phyloP scores from a whole-genome alignment of 2,113 vertebrate species.

The Tetraodon nigroviridis region DNA sequence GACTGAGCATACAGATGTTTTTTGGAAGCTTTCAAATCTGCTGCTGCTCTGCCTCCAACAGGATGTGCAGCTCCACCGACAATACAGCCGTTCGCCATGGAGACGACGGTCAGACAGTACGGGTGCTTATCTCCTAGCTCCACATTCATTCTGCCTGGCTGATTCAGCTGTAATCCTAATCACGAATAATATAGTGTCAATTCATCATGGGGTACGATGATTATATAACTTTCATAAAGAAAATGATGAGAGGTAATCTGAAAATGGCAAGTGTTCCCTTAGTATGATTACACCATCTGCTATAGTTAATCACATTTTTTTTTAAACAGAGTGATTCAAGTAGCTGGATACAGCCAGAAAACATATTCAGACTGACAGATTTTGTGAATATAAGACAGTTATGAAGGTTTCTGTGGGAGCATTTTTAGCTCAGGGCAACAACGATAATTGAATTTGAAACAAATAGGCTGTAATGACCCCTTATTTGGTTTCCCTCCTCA shows the following conservation, averaged over 20 bases:
- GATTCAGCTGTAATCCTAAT: constrained; percentile 43
- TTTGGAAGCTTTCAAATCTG: constrained; percentile 5
- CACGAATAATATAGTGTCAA: constrained; percentile 28
- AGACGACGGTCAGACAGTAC: constrained; percentile 20
- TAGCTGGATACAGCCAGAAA: constrained; percentile 17
- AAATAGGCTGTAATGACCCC: constrained; percentile 27
- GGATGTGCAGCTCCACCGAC: constrained; percentile 6
- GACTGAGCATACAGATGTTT: background rate
- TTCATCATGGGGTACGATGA: constrained; percentile 29
- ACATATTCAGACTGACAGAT: constrained; percentile 26
- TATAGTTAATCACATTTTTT: constrained; percentile 11
- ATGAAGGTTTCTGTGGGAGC: constrained; percentile 1
- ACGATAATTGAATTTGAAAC: constrained; percentile 6
- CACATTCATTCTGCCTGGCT: constrained; percentile 23
- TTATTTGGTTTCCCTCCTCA: constrained; percentile 7
- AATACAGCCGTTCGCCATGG: constrained; percentile 5
- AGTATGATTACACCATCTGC: constrained; percentile 28
- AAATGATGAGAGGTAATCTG: constrained; percentile 15
- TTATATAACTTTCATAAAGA: constrained; percentile 19
- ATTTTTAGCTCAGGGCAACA: constrained; percentile 17
- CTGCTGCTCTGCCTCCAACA: constrained; percentile 5
- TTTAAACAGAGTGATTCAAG: constrained; percentile 37
- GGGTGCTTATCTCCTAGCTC: constrained; percentile 41
- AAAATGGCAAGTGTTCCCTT: constrained; percentile 15
- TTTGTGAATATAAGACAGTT: constrained; percentile 27